Evolutionary conservation across 2,888 invertebrate genomes (phyloP), one percentile per base, ranked within the genome.

Genomic region (Mayetiola destructor): DNA sequence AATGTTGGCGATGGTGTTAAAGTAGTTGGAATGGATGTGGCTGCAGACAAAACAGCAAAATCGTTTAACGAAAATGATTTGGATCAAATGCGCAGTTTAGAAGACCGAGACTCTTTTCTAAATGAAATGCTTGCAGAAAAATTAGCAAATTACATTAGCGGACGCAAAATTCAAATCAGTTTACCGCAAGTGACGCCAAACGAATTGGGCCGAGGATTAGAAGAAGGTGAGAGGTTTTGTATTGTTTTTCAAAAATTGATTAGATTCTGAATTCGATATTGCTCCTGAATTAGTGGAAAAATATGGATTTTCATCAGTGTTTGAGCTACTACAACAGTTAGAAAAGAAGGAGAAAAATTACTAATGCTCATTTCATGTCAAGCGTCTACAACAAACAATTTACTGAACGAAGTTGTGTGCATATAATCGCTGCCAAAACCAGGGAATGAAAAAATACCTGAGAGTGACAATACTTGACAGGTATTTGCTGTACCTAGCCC

Each of bases 141-240:
- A 56, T 69, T 87, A 18, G 79, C 84, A 6, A 76, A 80, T 48
- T 80, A 88, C 64, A 79, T 88, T 62, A 84, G 83, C 63, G 81
- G 84, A 0, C 83, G 86, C 67, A 84, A 84, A 35, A 71, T 88
- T 52, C 87, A 88, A 70, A 76, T 90, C 59, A 81, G 82, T 21
- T 73, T 89, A 63, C 89, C 89, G 1, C 83, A 82, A 67, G 73
- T 88, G 59, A 76, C 80, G 6, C 77, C 82, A 2, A 75, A 79
- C 42, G 85, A 86, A 60, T 70, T 86, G 18, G 80, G 82, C 62
- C 76, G 80, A 18, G 81, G 82, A 39, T 71, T 86, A 52, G 88
- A 85, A 69, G 88, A 87, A 79, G 88, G 85, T 85, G 77, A 69
- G 29, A 2, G 12, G 36, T 36, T 36, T 36, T 32, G 12, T n/a